Percentiles rank a stretch among this genome's conserved stretches.
Evolutionary conservation across 2,113 vertebrate species (phyloP).

Genomic region (Symphodus melops): DNA sequence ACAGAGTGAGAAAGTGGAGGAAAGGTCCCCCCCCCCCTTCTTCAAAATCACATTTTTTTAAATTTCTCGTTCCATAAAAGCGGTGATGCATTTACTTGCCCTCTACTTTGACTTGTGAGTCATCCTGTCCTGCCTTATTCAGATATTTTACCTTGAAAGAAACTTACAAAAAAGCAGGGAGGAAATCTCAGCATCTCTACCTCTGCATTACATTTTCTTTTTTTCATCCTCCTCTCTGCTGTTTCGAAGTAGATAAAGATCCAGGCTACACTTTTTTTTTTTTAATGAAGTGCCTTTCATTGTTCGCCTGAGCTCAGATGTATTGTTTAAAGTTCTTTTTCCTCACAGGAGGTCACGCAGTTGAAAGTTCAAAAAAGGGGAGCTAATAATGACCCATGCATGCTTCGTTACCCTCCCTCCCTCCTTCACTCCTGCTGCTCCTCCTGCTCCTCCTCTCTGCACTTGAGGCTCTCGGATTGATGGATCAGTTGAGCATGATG

Average conservation of each 20-base stretch:
- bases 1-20: background rate
- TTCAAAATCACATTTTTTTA: background rate
- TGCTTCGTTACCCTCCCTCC: slow-evolving; percentile 35
- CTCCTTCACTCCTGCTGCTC: background rate
- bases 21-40: background rate
- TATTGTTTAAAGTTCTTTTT: slow-evolving; percentile 15
- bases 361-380: slow-evolving; percentile 63
- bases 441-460: slow-evolving; percentile 4
- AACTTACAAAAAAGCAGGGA: background rate
- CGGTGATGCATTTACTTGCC: background rate
- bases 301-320: slow-evolving; percentile 1
- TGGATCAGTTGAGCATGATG: slow-evolving; percentile 10
- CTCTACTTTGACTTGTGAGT: background rate
- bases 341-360: slow-evolving; percentile 49
- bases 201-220: background rate
- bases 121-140: background rate
- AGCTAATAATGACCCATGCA: slow-evolving; percentile 28
- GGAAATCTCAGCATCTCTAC: background rate
- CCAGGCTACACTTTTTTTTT: background rate
- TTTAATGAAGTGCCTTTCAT: slow-evolving; percentile 13
- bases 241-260: slow-evolving; percentile 10
- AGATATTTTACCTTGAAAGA: background rate
- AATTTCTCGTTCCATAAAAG: background rate
- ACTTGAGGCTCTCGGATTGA: background rate
- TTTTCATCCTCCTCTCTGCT: background rate